These are phyloP conservation scores for Dryas iulia DNA, from an alignment of 1,140 invertebrate species.

Conservation along the genomic window DNA sequence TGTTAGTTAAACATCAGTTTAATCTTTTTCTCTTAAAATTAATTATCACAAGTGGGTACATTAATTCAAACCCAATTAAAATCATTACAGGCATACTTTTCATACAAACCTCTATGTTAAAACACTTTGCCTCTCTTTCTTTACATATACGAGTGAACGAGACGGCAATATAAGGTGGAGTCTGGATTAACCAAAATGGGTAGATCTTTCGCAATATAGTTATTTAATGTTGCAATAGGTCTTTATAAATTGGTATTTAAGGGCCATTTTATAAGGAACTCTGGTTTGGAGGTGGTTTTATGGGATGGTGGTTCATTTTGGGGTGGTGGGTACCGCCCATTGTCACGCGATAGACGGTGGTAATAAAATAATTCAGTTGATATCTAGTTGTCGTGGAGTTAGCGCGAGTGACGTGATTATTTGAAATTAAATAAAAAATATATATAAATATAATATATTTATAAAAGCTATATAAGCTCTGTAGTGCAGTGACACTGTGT, in stretches of 20 bases:
- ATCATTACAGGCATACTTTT: conserved; percentile 1
- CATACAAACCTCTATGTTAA: background rate
- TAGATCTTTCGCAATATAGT: background rate
- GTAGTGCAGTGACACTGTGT: background rate
- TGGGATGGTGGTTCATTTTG: conserved; percentile 27
- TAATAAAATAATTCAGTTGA: conserved; percentile 75
- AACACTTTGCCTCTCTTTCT: background rate
- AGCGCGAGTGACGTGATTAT: conserved; percentile 28
- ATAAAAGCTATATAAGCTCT: background rate
- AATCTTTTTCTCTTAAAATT: background rate
- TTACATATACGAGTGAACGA: conserved; percentile 30
- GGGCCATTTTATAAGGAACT: conserved; percentile 34
- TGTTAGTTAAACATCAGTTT: background rate
- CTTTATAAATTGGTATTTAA: background rate
- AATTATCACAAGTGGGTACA: conserved; percentile 1
- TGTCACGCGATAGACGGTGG: conserved; percentile 58
- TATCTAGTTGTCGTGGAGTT: conserved; percentile 39
- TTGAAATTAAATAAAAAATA: background rate
- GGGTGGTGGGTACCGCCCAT: conserved; percentile 52
- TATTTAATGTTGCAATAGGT: background rate
- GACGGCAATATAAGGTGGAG: conserved; percentile 35
- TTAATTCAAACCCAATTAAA: background rate
- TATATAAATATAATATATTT: background rate
- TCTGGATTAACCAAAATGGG: background rate
- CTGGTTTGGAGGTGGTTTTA: background rate